A percentile compares a stretch with the other conserved stretches of the same genome.
phyloP scores from a whole-genome alignment of 1,140 invertebrate genomes.

The Trissolcus basalis region DNA sequence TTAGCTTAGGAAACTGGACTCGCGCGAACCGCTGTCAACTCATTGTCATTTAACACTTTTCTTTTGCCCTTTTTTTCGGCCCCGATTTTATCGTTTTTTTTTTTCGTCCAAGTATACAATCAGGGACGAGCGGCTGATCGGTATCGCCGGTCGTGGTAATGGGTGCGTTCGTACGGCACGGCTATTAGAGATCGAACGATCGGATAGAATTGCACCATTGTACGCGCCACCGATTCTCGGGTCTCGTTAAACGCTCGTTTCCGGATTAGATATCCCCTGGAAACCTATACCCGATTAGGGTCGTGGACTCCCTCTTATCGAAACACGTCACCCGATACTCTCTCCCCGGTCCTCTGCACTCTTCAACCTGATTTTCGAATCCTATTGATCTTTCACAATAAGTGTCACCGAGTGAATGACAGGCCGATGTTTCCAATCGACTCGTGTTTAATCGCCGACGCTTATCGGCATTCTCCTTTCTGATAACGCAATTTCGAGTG shows the following conservation, averaged over 20 bases:
- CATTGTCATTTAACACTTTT: constrained; percentile 46
- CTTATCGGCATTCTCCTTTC: too few relatives aligned
- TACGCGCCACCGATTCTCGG: constrained; percentile 25
- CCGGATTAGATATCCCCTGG: constrained; percentile 60
- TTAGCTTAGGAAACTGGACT: too few relatives aligned
- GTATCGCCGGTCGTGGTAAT: constrained; percentile 66
- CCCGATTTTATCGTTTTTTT: constrained; percentile 58
- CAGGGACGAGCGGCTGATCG: constrained; percentile 57
- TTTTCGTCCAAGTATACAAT: constrained; percentile 11
- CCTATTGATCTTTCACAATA: too few relatives aligned
- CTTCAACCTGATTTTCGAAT: background rate
- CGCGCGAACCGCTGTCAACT: too few relatives aligned
- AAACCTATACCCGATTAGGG: constrained; percentile 15
- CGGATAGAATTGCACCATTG: constrained; percentile 42
- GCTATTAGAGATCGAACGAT: constrained; percentile 60
- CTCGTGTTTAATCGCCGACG: too few relatives aligned
- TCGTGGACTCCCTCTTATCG: background rate
- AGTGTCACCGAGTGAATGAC: too few relatives aligned
- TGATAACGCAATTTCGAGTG: too few relatives aligned
- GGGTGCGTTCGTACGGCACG: constrained; percentile 52
- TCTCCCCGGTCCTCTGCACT: background rate
- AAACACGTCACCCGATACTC: background rate
- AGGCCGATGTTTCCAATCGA: too few relatives aligned
- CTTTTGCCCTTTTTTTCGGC: constrained; percentile 10
- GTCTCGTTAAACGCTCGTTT: constrained; percentile 65